Conservation (phyloP, 2,888 invertebrate genomes). For the Parapristionchus giblindavisi region DNA sequence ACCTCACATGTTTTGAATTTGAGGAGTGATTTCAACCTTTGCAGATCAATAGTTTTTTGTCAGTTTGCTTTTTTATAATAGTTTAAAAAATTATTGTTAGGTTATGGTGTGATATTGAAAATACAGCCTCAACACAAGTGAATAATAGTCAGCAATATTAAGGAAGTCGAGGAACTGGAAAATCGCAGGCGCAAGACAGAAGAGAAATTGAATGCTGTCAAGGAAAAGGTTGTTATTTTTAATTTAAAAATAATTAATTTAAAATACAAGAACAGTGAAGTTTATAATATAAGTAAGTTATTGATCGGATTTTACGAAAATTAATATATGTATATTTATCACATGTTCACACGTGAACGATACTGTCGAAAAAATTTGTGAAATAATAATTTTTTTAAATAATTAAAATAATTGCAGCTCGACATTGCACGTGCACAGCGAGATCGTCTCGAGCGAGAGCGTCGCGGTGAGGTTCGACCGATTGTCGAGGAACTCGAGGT, state of each 20-base stretch:
- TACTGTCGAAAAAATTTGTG: background rate
- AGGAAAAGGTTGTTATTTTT: background rate
- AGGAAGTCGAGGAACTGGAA: constrained; percentile 33
- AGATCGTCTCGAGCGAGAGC: constrained; percentile 27
- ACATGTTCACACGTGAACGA: too few relatives aligned
- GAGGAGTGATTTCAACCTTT: too few relatives aligned
- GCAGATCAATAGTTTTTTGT: too few relatives aligned
- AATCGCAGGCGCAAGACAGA: constrained; percentile 23
- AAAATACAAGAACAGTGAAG: background rate
- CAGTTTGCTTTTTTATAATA: too few relatives aligned
- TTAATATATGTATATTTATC: too few relatives aligned
- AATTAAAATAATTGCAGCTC: constrained; percentile 15
- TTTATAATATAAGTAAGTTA: background rate
- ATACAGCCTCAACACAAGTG: too few relatives aligned
- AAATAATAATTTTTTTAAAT: background rate
- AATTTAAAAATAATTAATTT: background rate
- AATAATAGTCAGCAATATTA: too few relatives aligned
- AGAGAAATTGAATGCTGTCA: constrained; percentile 11
- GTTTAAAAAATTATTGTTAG: too few relatives aligned
- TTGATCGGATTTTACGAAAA: background rate
- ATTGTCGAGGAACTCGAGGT: constrained; percentile 27
- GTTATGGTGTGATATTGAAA: too few relatives aligned
- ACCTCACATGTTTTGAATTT: too few relatives aligned
- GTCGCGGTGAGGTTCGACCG: constrained; percentile 26
- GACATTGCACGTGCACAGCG: background rate